Base-by-base conservation (phyloP, 1,140 invertebrate genomes). In the Dolichoris vasculosae region DNA sequence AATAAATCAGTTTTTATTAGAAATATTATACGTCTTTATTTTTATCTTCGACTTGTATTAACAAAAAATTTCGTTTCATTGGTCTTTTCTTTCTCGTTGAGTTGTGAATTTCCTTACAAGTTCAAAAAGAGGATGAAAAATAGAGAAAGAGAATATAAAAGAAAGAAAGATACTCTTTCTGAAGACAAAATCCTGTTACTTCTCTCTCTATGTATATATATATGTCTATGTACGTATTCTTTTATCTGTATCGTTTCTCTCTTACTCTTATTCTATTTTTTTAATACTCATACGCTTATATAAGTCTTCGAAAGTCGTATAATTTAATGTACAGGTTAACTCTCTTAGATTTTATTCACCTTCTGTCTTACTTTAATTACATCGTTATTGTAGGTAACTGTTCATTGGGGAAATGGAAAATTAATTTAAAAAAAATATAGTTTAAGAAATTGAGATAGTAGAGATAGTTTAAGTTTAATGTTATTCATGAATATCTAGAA, bases 21-120 rank as follows among this genome's bases (percentile, higher is more conserved):
- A 43, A 35, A 80, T 80, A 81, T 81, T 69, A 43, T 43, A 23
- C 32, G 6, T 30, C 3, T n/a, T 48, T 20, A 8, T 46, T 30
- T 26, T 46, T 20, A 0, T 35, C 73, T 30, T 48, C 13, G 46
- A 43, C 38, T 35, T n/a, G n/a, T 26, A 32, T 51, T 30, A 38
- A 67, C n/a, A 81, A 81, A 81, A 48, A 81, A 81, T n/a, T 69
- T 26, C 38, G 11, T 38, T 80, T 67, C 67, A 80, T 81, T 81
- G 64, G 43, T 38, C 43, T 69, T 43, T 77, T 48, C 40, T 2
- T 80, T 30, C 59, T 67, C 9, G 30, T 35, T 40, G 55, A 80
- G 59, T 38, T 35, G 38, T 40, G 46, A 67, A 32, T 64, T 69
- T 69, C 30, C 43, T 38, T 26, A 26, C 20, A 80, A 75, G 7